A percentile compares a stretch with the other conserved stretches of the same genome.
Evolutionary conservation across 1,140 invertebrate genomes (phyloP).

Genomic region (Cydia splendana): DNA sequence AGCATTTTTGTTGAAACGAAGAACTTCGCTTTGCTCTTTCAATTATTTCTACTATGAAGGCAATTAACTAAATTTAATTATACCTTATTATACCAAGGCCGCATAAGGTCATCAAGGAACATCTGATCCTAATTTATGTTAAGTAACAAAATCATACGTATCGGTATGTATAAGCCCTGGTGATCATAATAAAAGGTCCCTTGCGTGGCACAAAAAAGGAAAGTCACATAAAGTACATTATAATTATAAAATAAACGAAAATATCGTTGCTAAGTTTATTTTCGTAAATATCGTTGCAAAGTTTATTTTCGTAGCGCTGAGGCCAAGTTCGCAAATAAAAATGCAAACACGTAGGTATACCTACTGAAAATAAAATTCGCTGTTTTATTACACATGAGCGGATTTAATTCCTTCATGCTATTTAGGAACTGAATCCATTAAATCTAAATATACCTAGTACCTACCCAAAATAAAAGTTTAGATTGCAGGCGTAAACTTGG

Average conservation of each 20-base stretch:
- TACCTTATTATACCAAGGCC: too few species aligned
- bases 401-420: neutral
- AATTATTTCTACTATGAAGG: too few species aligned
- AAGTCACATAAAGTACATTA: too few species aligned
- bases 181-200: too few species aligned
- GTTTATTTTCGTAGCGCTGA: neutral
- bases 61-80: too few species aligned
- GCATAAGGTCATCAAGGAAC: too few species aligned
- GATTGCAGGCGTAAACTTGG: neutral
- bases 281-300: neutral
- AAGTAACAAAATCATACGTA: too few species aligned
- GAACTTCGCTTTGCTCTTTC: too few species aligned
- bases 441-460: neutral
- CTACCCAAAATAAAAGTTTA: neutral
- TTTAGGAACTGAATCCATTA: neutral
- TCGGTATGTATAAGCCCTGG: too few species aligned
- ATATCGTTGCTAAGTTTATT: neutral
- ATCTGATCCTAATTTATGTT: too few species aligned
- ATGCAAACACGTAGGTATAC: neutral
- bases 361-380: neutral
- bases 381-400: neutral
- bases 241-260: neutral
- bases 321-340: neutral
- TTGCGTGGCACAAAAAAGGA: too few species aligned
- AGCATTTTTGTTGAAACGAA: too few species aligned